Conservation (phyloP, 2,888 invertebrate genomes). For the Platycheirus rosarum region DNA sequence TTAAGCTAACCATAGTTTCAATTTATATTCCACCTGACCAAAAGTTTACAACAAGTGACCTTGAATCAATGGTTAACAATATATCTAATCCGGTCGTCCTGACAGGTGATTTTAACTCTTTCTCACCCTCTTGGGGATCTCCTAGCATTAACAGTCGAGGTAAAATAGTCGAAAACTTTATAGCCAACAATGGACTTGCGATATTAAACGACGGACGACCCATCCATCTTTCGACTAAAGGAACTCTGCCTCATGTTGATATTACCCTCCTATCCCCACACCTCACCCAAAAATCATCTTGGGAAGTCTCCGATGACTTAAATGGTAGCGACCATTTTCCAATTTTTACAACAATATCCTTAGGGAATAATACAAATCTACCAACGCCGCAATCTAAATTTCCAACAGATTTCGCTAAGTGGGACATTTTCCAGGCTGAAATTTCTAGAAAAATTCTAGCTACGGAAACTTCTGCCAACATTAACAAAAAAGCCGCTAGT, state of each 20-base stretch:
- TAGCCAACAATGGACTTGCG: too few species aligned
- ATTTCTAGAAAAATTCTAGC: not conserved
- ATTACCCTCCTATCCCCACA: not conserved
- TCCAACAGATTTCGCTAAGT: too few species aligned
- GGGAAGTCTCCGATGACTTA: too few species aligned
- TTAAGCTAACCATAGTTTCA: too few species aligned
- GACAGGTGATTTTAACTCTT: constrained; percentile 5
- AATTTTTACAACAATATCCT: too few species aligned
- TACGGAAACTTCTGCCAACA: not conserved
- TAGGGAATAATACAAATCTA: not conserved
- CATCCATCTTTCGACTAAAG: not conserved
- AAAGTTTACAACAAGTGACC: not conserved
- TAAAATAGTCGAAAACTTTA: too few species aligned
- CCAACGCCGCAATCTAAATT: constrained; percentile 6
- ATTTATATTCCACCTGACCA: constrained; percentile 2
- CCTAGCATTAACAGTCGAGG: too few species aligned
- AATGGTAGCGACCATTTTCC: too few species aligned
- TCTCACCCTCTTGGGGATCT: not conserved
- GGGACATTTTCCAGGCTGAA: too few species aligned
- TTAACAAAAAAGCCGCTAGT: constrained; percentile 8
- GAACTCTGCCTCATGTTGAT: not conserved
- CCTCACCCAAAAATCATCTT: constrained; percentile 4
- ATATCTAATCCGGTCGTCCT: too few species aligned
- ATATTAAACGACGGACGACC: too few species aligned
- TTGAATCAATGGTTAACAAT: not conserved